Base-by-base conservation (phyloP, 2,888 invertebrate species). In the Mimas tiliae region DNA sequence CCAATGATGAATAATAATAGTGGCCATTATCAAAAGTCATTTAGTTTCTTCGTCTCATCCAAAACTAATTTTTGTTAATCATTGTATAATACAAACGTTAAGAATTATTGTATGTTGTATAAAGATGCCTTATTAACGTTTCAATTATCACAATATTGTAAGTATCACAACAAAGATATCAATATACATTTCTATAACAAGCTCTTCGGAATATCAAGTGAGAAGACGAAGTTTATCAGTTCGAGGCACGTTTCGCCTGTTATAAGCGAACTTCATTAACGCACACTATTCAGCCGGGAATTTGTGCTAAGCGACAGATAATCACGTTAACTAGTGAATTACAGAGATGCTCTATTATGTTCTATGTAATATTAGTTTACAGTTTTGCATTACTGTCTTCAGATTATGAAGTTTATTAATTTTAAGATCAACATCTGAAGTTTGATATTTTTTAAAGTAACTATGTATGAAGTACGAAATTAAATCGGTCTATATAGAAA, bases 271-370 rank as follows among this genome's bases (percentile, higher is more conserved):
- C 74, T 79, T 79, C 77, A 76, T 79, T 77, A 85, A 83, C 85
- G 84, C 84, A 80, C 80, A 80, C 82, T 81, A 85, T 82, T 81
- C 88, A 74, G 74, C 73, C 70, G 83, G 82, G 86, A 84, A 83
- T 86, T 83, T 77, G 73, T 81, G 82, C 80, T 85, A 83, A 84
- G 82, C 79, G 83, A 82, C 82, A 79, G 77, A 84, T 84, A 84
- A 83, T 80, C 76, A 75, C 67, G 78, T 83, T 83, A 77, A 80
- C 74, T 78, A 75, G 76, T 80, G 76, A 78, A 81, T 84, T 81
- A 80, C 77, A 50, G 34, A 21, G 50, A 27, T 63, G 48, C 34
- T 48, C 51, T 52, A 64, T 52, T 42, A 52, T 47, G 45, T 45
- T 11, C 45, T 33, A 53, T 16, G 33, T 34, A 19, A 47, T 55